Evolutionary conservation across 2,888 invertebrate genomes (phyloP).

Genomic region (Selenia dentaria): DNA sequence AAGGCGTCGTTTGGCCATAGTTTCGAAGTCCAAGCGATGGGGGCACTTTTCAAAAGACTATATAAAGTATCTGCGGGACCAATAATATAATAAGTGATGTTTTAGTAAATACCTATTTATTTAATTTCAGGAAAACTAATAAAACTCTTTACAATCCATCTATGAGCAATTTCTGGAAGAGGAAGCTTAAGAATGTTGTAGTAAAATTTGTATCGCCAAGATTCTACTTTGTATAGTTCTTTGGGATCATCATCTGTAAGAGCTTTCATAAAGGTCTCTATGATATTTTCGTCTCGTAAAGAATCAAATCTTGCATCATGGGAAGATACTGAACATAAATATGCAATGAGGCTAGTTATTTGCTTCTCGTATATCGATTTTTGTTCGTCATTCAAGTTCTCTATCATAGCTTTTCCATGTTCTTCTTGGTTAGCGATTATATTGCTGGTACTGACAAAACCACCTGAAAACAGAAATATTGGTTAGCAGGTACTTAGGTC

Average conservation of each 20-base stretch:
- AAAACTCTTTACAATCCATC: conserved; percentile 87
- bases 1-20: too few species aligned
- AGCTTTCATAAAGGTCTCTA: conserved; percentile 86
- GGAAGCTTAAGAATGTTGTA: conserved; percentile 86
- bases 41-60: too few species aligned
- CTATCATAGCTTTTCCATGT: conserved; percentile 87
- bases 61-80: too few species aligned
- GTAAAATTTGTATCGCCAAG: conserved; percentile 87
- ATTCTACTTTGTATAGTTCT: conserved; percentile 87
- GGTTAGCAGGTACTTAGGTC: too few species aligned
- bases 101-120: too few species aligned
- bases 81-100: too few species aligned
- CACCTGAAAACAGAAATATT: conserved; percentile 75
- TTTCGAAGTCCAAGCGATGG: too few species aligned
- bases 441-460: conserved; percentile 88
- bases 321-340: conserved; percentile 67
- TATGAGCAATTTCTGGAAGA: conserved; percentile 81
- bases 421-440: conserved; percentile 86
- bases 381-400: conserved; percentile 86
- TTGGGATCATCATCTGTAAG: conserved; percentile 85
- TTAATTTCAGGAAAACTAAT: conserved; percentile 83
- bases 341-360: conserved; percentile 86
- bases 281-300: conserved; percentile 81
- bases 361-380: conserved; percentile 86
- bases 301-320: conserved; percentile 70